These are phyloP conservation scores for Pilophorus perplexus DNA, from an alignment of 2,888 invertebrate species.

Conservation along the genomic window DNA sequence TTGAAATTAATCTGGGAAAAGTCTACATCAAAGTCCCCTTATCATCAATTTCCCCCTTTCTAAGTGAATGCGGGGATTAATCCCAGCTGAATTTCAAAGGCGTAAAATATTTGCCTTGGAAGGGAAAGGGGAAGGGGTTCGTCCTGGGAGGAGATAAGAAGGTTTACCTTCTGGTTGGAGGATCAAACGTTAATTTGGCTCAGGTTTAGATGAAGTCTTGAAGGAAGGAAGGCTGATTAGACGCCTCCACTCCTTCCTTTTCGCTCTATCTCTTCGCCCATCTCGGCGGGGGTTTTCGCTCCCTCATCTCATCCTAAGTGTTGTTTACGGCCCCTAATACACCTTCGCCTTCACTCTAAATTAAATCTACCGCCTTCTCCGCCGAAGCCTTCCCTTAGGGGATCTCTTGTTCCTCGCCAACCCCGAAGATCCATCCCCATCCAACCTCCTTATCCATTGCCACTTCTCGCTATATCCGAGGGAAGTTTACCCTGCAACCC, in stretches of 20 bases:
- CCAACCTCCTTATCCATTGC: constrained; percentile 24
- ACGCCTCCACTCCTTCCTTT: not conserved
- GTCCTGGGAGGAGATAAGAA: constrained; percentile 19
- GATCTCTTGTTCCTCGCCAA: not conserved
- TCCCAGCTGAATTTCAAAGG: constrained; percentile 26
- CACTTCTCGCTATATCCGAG: not conserved
- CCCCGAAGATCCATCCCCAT: constrained; percentile 5
- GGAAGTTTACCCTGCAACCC: constrained; percentile 14
- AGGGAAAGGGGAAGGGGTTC: constrained; percentile 10
- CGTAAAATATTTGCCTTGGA: constrained; percentile 18
- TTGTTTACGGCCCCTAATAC: constrained; percentile 31
- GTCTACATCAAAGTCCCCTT: constrained; percentile 16
- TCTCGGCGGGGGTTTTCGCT: not conserved
- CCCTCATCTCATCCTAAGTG: constrained; percentile 25
- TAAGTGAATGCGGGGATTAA: constrained; percentile 12
- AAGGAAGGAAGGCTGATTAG: constrained; percentile 29
- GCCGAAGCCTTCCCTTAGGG: not conserved
- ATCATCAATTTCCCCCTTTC: not conserved
- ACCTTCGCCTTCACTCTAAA: constrained; percentile 30
- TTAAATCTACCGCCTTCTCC: constrained; percentile 11
- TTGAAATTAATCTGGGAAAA: constrained; percentile 11
- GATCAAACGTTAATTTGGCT: constrained; percentile 31
- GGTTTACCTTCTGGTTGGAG: constrained; percentile 29
- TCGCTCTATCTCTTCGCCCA: not conserved
- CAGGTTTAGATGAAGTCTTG: constrained; percentile 31